Evolutionary conservation across 2,888 invertebrate species (phyloP), one percentile per base, ranked within the genome.

Genomic region (Ormyrus pomaceus): DNA sequence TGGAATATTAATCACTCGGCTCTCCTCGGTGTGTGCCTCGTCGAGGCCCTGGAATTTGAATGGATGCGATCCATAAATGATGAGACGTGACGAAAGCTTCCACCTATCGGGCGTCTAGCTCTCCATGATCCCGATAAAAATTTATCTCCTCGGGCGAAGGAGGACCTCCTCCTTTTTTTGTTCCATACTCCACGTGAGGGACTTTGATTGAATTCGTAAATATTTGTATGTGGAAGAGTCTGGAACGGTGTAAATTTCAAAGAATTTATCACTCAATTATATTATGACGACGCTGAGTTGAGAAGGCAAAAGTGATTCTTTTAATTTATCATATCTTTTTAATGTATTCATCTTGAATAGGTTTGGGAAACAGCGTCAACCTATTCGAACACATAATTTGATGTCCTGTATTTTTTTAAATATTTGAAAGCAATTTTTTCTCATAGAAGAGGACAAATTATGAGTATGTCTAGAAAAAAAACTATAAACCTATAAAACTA

Each of bases 71-170:
- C 85, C 87, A 86, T 88, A 89, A 89, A 86, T 87, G 89, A 90
- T 87, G 88, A 89, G 88, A 90, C 89, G 88, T 88, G 89, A 86
- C 86, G 87, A 87, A 89, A 88, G 88, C 88, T 89, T 88, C 88
- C 86, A 87, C 58, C 77, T 73, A 69, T 56, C 34, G 50, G 55
- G 55, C 76, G 64, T 9, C 55, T 34, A 53, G 10, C 64, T 34
- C 59, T n/a, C 46, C 75, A 55, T 79, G 65, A 64, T 73, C 77
- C 65, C 73, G 48, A 80, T 81, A 65, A 68, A 77, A 81, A 77
- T 77, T 69, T 77, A 81, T 77, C 70, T 74, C 56, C 11, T 51
- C 64, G 50, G 10, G 45, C 48, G 56, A 19, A 34, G 4, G 34
- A 34, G 34, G 34, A 34, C 34, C 34, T 34, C 34, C 13, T 50